phyloP scores from a whole-genome alignment of 2,888 invertebrate species.

The Carcina quercana region DNA sequence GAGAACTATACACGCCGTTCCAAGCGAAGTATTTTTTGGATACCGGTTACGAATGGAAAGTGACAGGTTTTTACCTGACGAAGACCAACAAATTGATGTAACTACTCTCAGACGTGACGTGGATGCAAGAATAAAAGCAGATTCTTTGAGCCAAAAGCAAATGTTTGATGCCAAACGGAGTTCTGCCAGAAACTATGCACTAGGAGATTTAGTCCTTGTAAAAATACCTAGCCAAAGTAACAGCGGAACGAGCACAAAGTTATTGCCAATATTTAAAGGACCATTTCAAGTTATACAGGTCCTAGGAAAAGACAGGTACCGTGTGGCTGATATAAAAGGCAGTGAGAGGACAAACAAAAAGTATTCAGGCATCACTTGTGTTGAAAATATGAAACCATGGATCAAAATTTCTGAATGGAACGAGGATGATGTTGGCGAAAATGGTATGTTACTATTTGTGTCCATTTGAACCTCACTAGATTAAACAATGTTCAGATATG shows the following conservation, averaged over 20 bases:
- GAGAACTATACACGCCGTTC: conserved; percentile 20
- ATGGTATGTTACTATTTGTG: too few relatives aligned
- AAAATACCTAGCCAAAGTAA: neutral
- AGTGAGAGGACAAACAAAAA: too few relatives aligned
- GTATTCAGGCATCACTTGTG: too few relatives aligned
- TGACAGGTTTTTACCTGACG: conserved; percentile 12
- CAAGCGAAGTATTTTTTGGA: conserved; percentile 11
- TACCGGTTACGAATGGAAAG: conserved; percentile 13
- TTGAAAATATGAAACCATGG: too few relatives aligned
- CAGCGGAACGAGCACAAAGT: neutral
- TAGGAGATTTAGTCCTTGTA: neutral
- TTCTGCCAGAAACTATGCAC: neutral
- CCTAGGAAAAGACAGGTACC: too few relatives aligned
- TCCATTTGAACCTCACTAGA: too few relatives aligned
- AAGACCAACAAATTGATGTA: neutral
- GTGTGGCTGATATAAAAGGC: too few relatives aligned
- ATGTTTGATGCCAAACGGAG: neutral
- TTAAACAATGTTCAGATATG: too few relatives aligned
- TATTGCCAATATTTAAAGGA: conserved; percentile 3
- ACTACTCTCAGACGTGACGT: neutral
- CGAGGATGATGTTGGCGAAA: too few relatives aligned
- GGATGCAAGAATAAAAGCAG: neutral
- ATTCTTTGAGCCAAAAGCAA: neutral
- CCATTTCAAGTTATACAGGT: neutral
- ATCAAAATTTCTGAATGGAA: too few relatives aligned